phyloP scores from a whole-genome alignment of 1,140 invertebrate species.

The Bombus vancouverensis region DNA sequence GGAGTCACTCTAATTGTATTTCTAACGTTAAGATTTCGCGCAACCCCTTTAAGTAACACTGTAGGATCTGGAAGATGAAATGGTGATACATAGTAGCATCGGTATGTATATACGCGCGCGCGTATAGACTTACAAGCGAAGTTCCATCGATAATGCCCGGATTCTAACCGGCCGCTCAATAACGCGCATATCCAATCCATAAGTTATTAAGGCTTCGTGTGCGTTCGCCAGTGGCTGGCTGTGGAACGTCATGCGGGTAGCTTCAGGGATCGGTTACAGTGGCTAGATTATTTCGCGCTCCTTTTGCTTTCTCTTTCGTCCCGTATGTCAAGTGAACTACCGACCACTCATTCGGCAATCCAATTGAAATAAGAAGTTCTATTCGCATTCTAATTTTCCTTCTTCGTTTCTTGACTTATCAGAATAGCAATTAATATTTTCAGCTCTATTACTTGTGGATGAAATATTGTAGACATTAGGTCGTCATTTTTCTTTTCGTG shows the following conservation, averaged over 20 bases:
- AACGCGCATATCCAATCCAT: slow-evolving; percentile 78
- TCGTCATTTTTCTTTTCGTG: background rate
- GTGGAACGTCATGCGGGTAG: slow-evolving; percentile 73
- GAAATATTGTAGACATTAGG: background rate
- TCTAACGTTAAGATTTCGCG: too few relatives aligned
- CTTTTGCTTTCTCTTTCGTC: slow-evolving; percentile 31
- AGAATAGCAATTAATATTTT: background rate
- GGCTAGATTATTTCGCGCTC: slow-evolving; percentile 60
- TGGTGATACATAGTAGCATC: background rate
- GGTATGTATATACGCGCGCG: background rate
- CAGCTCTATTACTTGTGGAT: background rate
- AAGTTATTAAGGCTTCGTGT: slow-evolving; percentile 79
- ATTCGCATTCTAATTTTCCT: background rate
- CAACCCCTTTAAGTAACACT: too few relatives aligned
- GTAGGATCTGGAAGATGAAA: background rate
- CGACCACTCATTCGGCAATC: too few relatives aligned
- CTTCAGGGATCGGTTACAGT: slow-evolving; percentile 78
- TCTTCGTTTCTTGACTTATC: background rate
- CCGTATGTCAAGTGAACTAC: background rate
- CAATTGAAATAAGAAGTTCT: background rate
- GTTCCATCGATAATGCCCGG: slow-evolving; percentile 78
- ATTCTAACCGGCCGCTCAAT: slow-evolving; percentile 78
- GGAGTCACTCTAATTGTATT: too few relatives aligned
- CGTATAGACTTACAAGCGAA: slow-evolving; percentile 36
- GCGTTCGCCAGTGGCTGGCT: slow-evolving; percentile 66